Evolutionary conservation across 2,888 invertebrate genomes (phyloP).

Genomic region (Drosophila imparisetae): DNA sequence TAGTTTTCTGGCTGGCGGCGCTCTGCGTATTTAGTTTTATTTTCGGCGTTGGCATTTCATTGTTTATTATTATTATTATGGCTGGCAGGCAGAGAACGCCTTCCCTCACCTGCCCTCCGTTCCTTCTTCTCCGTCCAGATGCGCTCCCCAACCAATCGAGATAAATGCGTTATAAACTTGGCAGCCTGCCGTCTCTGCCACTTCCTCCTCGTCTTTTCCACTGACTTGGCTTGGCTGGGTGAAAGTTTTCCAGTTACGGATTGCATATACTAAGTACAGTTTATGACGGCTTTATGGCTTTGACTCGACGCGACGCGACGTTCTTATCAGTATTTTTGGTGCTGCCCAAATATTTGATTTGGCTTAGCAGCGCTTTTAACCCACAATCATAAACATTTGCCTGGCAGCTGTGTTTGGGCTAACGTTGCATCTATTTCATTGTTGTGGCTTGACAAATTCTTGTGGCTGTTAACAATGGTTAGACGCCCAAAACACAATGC

Average conservation of each 20-base stretch:
- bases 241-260: slow-evolving; percentile 54
- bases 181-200: slow-evolving; percentile 4
- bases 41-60: slow-evolving; percentile 72
- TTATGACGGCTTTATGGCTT: slow-evolving; percentile 45
- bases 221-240: slow-evolving; percentile 36
- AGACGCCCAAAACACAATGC: slow-evolving; percentile 21
- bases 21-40: slow-evolving; percentile 61
- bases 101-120: not conserved
- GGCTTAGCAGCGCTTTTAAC: slow-evolving; percentile 39
- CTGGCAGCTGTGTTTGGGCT: slow-evolving; percentile 22
- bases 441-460: slow-evolving; percentile 26
- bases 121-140: slow-evolving; percentile 10
- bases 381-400: slow-evolving; percentile 23
- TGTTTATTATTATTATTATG: slow-evolving; percentile 68
- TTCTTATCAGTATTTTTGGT: slow-evolving; percentile 44
- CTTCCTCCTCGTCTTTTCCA: not conserved
- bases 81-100: slow-evolving; percentile 47
- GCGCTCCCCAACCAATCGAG: slow-evolving; percentile 58
- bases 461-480: slow-evolving; percentile 38
- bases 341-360: slow-evolving; percentile 54
- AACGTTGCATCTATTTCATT: slow-evolving; percentile 29
- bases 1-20: slow-evolving; percentile 34
- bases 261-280: slow-evolving; percentile 22
- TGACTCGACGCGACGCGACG: slow-evolving; percentile 18
- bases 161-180: slow-evolving; percentile 75